Conservation (phyloP, 92 coral and sea anemone genomes). For the Umimayanthus kanabou region DNA sequence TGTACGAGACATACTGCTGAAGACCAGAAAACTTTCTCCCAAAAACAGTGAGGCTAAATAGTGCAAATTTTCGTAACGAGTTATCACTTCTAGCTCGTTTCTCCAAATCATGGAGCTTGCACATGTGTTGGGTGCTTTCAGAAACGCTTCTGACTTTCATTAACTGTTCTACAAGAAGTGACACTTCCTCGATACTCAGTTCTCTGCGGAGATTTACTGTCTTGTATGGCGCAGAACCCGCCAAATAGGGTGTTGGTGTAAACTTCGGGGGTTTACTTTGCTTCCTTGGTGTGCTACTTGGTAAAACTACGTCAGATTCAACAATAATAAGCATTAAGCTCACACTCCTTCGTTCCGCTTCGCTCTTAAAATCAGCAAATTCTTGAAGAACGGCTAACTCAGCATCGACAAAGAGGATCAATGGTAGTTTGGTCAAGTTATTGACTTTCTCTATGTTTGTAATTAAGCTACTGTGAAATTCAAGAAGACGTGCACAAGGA, state of each 20-base stretch:
- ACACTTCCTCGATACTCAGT: conserved; percentile 52
- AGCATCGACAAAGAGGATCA: conserved; percentile 73
- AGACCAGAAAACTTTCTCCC: conserved; percentile 64
- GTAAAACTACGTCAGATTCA: conserved; percentile 58
- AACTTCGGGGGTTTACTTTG: conserved; percentile 40
- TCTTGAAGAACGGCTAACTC: conserved; percentile 70
- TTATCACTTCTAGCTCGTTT: conserved; percentile 35
- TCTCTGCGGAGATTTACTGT: conserved; percentile 68
- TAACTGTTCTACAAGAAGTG: conserved; percentile 56
- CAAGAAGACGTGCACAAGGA: conserved; percentile 70
- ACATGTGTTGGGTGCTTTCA: conserved; percentile 39
- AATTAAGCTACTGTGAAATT: conserved; percentile 62
- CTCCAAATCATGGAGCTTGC: conserved; percentile 43
- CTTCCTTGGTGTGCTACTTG: conserved; percentile 29
- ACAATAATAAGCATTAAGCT: conserved; percentile 65
- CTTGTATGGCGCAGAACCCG: conserved; percentile 65
- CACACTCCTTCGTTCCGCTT: conserved; percentile 66
- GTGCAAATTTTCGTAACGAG: conserved; percentile 62
- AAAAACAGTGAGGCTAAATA: conserved; percentile 74
- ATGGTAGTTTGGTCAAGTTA: conserved; percentile 53
- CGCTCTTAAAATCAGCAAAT: conserved; percentile 71
- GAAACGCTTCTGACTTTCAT: conserved; percentile 41
- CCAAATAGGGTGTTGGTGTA: conserved; percentile 36
- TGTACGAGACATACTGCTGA: conserved; percentile 52
- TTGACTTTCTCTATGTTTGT: conserved; percentile 68